Conservation (phyloP, 2,797 vertebrate genomes). For the Podargus strigoides region DNA sequence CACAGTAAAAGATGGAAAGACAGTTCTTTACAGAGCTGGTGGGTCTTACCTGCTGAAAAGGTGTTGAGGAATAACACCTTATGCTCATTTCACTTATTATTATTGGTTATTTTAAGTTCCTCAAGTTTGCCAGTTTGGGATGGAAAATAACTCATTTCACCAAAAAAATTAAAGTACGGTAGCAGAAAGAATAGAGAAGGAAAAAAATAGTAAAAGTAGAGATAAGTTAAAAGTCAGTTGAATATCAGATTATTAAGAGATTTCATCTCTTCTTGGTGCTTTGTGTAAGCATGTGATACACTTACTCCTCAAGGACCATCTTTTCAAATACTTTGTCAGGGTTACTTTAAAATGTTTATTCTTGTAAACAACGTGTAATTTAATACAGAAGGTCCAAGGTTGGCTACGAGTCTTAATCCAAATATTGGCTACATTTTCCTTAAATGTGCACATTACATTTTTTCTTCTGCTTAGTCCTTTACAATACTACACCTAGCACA, state of each 20-base stretch:
- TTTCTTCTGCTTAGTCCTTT: neutral
- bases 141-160: neutral
- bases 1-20: conserved; percentile 35
- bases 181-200: neutral
- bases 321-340: neutral
- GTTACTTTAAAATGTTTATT: neutral
- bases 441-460: neutral
- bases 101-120: neutral
- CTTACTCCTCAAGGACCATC: neutral
- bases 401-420: neutral
- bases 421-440: neutral
- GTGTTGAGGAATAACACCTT: neutral
- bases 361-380: neutral
- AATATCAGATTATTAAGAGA: too few species aligned
- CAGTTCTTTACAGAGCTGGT: conserved; percentile 57
- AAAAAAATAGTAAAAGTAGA: neutral
- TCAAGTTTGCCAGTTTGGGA: neutral
- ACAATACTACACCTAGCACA: neutral
- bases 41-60: conserved; percentile 4
- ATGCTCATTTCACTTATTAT: neutral
- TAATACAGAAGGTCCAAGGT: neutral
- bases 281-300: neutral
- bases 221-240: too few species aligned
- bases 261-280: neutral
- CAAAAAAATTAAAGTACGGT: neutral